Evolutionary conservation across 2,888 invertebrate genomes (phyloP), one percentile per base, ranked within the genome.

Genomic region (Itoplectis maculator): DNA sequence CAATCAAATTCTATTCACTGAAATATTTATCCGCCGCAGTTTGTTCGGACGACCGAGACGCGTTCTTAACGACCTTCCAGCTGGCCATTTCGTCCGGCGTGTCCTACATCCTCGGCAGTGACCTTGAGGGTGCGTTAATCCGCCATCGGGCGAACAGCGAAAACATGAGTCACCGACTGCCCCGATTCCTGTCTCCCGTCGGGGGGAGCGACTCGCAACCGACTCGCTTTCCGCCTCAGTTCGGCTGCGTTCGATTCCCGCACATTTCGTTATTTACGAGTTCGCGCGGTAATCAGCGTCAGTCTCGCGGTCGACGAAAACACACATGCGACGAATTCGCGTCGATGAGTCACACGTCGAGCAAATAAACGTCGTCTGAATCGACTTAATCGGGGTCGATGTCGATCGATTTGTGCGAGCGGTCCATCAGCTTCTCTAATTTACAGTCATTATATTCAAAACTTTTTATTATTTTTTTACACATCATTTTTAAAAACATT

Each of bases 191-290:
- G 3, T 7, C n/a, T n/a, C n/a, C n/a, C n/a, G n/a, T n/a, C 35
- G 15, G 29, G 29, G 59, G 13, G 29, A 29, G 29, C 13, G 40
- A 15, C 40, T 9, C 40, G 29, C 40, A 37, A 61, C 37, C 35
- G n/a, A n/a, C n/a, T n/a, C 18, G 15, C 20, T 42, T 40, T 42
- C 63, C n/a, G n/a, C n/a, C 29, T 9, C n/a, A 20, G 15, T 56
- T 15, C 42, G 23, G n/a, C 20, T 23, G 11, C 11, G 49, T 49
- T 8, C 0, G 8, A 18, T 49, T 51, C 15, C 23, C 47, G 66
- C n/a, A n/a, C n/a, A 66, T 66, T 66, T 29, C n/a, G 23, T 66
- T 49, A 29, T 66, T 66, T 35, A 66, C 37, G 35, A 37, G 37
- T 35, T 37, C 13, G 13, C 49, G 18, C 37, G 11, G 11, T 15